Conservation (phyloP, 37 sponge, comb jelly and placozoan genomes). For the Halichondria panicea region DNA sequence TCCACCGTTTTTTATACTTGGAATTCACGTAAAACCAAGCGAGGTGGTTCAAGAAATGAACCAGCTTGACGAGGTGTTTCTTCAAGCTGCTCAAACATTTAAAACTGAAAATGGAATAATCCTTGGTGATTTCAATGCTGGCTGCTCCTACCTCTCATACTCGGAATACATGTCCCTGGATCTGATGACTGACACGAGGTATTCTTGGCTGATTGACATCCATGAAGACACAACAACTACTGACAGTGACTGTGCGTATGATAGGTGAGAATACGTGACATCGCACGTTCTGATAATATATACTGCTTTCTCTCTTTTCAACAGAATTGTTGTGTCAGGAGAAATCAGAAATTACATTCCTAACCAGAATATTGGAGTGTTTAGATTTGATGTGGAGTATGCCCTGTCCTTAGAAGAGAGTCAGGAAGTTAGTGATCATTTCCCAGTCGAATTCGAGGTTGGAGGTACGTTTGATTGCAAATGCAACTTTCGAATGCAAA, state of each 20-base stretch:
- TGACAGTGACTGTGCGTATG: slow-evolving; percentile 83
- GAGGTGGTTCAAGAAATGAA: slow-evolving; percentile 85
- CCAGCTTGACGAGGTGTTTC: slow-evolving; percentile 61
- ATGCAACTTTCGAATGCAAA: too few relatives aligned
- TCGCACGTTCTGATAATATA: not conserved
- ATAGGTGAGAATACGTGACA: slow-evolving; percentile 49
- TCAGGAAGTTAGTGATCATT: slow-evolving; percentile 78
- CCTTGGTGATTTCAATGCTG: slow-evolving; percentile 96
- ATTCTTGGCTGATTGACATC: slow-evolving; percentile 71
- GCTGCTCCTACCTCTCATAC: slow-evolving; percentile 74
- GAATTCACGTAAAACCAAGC: slow-evolving; percentile 69
- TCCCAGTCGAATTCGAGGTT: slow-evolving; percentile 82
- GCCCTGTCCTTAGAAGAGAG: slow-evolving; percentile 32
- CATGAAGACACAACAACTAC: slow-evolving; percentile 75
- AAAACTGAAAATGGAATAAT: slow-evolving; percentile 46
- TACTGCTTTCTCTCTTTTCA: too few relatives aligned
- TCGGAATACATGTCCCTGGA: slow-evolving; percentile 34
- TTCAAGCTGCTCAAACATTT: slow-evolving; percentile 20
- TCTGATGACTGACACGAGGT: slow-evolving; percentile 62
- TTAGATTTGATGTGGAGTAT: slow-evolving; percentile 54
- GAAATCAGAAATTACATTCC: slow-evolving; percentile 4
- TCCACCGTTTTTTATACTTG: slow-evolving; percentile 75
- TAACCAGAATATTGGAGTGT: slow-evolving; percentile 15
- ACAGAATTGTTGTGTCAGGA: slow-evolving; percentile 28
- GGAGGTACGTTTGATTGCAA: too few relatives aligned